Conservation (phyloP, 2,113 vertebrate genomes). For the Tetrao urogallus region DNA sequence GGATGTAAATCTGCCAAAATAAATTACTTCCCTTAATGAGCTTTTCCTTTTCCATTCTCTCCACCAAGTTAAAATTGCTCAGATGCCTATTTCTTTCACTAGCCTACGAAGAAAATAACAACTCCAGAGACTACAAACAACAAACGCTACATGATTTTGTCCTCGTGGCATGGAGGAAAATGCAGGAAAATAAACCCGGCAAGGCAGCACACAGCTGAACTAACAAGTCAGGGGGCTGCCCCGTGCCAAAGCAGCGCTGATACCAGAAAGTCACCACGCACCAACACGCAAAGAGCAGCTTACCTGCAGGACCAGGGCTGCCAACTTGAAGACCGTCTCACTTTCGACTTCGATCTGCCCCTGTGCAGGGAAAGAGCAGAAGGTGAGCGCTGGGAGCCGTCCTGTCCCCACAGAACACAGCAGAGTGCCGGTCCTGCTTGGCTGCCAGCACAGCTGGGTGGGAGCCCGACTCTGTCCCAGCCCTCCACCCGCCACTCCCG, state of each 20-base stretch:
- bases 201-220: neutral
- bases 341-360: conserved; percentile 91
- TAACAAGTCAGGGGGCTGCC: neutral
- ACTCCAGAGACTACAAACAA: rapidly evolving
- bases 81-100: neutral
- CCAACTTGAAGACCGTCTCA: conserved; percentile 91
- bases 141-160: rapidly evolving
- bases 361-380: conserved; percentile 74
- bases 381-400: neutral
- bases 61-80: neutral
- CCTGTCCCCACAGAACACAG: neutral
- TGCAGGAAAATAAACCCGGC: neutral
- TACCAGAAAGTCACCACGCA: neutral
- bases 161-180: rapidly evolving
- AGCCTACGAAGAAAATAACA: neutral
- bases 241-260: neutral
- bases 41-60: neutral
- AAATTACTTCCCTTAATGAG: neutral
- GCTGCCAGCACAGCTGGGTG: neutral
- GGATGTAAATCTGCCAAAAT: neutral
- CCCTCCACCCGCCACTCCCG: neutral
- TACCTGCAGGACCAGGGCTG: conserved; percentile 93
- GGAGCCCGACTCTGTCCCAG: neutral
- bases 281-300: conserved; percentile 22
- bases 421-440: neutral